Evolutionary conservation across 2,888 invertebrate species (phyloP).

Genomic region (Drosophila monieri): DNA sequence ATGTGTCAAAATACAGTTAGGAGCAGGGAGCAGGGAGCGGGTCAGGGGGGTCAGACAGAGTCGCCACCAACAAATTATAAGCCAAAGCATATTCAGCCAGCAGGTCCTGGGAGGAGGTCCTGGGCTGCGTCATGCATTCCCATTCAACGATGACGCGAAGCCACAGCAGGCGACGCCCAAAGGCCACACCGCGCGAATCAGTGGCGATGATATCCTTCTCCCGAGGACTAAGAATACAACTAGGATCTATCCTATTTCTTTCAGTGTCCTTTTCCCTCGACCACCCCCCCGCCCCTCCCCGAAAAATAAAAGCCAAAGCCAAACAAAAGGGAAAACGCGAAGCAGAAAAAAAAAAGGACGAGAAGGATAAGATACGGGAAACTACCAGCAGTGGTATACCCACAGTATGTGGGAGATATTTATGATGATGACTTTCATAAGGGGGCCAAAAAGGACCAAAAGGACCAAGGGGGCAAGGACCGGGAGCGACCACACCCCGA

Average conservation of each 20-base stretch:
- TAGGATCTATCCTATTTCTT: background rate
- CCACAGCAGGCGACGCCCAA: constrained; percentile 53
- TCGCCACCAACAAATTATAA: constrained; percentile 57
- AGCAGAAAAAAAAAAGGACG: background rate
- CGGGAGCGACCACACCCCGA: constrained; percentile 20
- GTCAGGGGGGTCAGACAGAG: constrained; percentile 24
- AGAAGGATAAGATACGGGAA: constrained; percentile 20
- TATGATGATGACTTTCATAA: constrained; percentile 46
- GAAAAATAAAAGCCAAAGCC: constrained; percentile 4
- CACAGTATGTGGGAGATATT: constrained; percentile 43
- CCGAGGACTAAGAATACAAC: background rate
- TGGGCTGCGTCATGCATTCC: background rate
- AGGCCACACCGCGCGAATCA: constrained; percentile 4
- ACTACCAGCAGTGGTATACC: constrained; percentile 25
- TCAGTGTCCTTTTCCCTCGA: constrained; percentile 3
- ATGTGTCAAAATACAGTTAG: constrained; percentile 64
- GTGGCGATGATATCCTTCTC: no score
- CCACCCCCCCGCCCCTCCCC: no score
- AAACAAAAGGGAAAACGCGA: constrained; percentile 4
- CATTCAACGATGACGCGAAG: constrained; percentile 47
- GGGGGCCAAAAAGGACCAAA: background rate
- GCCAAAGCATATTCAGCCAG: constrained; percentile 34
- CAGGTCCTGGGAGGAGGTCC: background rate
- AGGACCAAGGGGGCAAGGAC: background rate
- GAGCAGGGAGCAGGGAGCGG: background rate